Evolutionary conservation across 2,797 vertebrate species (phyloP).

Genomic region (Mus spretus): DNA sequence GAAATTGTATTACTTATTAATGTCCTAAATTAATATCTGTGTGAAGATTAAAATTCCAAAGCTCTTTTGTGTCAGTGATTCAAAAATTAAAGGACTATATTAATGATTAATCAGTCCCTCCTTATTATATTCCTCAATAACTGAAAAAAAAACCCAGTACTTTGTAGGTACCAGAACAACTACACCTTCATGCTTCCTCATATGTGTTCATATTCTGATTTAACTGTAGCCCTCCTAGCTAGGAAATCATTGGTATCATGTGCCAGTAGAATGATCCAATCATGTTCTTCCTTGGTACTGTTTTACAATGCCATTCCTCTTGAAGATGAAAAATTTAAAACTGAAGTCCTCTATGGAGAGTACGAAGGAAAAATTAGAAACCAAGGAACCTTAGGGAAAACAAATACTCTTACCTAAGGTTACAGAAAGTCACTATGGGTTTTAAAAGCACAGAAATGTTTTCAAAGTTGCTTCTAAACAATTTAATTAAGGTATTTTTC

Average conservation of each 20-base stretch:
- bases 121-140: conserved; percentile 36
- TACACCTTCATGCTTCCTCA: conserved; percentile 13
- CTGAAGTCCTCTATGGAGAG: background rate
- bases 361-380: conserved; percentile 57
- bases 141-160: background rate
- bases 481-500: conserved; percentile 59
- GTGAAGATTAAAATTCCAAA: conserved; percentile 64
- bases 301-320: conserved; percentile 54
- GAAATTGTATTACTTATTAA: conserved; percentile 21
- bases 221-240: conserved; percentile 39
- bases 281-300: conserved; percentile 24
- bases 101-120: conserved; percentile 44
- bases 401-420: conserved; percentile 48
- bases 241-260: conserved; percentile 17
- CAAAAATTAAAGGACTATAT: conserved; percentile 25
- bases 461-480: conserved; percentile 61
- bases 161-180: background rate
- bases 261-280: conserved; percentile 12
- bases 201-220: background rate
- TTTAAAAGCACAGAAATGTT: conserved; percentile 57
- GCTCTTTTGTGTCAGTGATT: conserved; percentile 39
- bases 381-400: conserved; percentile 47
- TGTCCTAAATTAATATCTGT: conserved; percentile 39
- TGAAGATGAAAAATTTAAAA: conserved; percentile 54
- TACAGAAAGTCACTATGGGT: conserved; percentile 38